Conservation (phyloP, 2,797 vertebrate species). For the Selene dorsalis region DNA sequence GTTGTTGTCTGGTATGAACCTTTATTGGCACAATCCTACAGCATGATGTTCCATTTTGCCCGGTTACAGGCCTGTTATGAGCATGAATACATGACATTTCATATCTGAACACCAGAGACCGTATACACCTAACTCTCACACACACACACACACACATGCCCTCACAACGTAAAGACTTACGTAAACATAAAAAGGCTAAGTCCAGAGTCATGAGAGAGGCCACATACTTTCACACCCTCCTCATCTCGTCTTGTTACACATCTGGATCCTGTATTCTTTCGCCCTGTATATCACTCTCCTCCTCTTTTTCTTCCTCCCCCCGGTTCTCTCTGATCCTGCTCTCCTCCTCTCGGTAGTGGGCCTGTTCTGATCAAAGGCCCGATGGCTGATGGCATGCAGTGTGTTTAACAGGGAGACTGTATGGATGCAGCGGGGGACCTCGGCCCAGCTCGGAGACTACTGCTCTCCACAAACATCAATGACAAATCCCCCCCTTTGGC, state of each 20-base stretch:
- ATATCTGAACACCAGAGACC: slow-evolving; percentile 7
- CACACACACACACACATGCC: slow-evolving; percentile 16
- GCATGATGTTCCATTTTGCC: neutral
- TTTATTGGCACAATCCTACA: neutral
- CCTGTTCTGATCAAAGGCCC: slow-evolving; percentile 77
- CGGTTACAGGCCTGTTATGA: neutral
- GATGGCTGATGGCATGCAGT: slow-evolving; percentile 69
- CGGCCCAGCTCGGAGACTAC: slow-evolving; percentile 23
- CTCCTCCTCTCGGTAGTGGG: slow-evolving; percentile 69
- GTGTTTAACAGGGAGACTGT: slow-evolving; percentile 59
- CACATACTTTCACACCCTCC: slow-evolving; percentile 80
- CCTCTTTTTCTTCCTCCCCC: slow-evolving; percentile 63
- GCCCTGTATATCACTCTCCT: slow-evolving; percentile 77
- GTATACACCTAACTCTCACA: slow-evolving; percentile 7
- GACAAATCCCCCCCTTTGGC: slow-evolving; percentile 26
- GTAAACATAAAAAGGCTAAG: slow-evolving; percentile 33
- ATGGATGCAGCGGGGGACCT: slow-evolving; percentile 58
- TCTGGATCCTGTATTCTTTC: slow-evolving; percentile 82
- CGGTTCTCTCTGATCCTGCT: slow-evolving; percentile 68
- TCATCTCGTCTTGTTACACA: slow-evolving; percentile 79
- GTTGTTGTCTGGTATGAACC: neutral
- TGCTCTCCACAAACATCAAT: slow-evolving; percentile 39
- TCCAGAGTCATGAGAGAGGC: slow-evolving; percentile 61
- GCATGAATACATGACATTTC: neutral
- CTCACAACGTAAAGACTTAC: slow-evolving; percentile 22